Base-by-base conservation (phyloP, 2,888 invertebrate genomes). In the Eurois occulta region DNA sequence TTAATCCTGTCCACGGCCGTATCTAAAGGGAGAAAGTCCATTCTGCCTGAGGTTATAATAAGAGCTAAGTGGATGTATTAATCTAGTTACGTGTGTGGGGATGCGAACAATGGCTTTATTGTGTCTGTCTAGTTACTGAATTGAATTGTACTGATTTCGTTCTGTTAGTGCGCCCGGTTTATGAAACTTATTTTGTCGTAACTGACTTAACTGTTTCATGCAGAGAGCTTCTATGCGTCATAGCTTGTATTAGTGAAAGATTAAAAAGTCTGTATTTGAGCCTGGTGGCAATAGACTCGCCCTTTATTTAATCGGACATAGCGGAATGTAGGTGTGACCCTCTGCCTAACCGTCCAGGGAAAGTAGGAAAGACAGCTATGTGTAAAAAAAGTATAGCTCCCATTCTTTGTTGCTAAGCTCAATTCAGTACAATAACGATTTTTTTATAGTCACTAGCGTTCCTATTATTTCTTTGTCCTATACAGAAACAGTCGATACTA, bases 1-100 rank as follows among this genome's bases (percentile, higher is more conserved):
- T 24, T 73, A 32, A 52, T 52, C 24, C 32, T 24, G 11, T 41
- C 16, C 18, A 6, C 24, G 21, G 10, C 6, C 48, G 70, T n/a
- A 16, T 18, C 21, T 52, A 28, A 24, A 72, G 28, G 48, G 6
- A 35, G 24, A 24, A 32, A 66, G 66, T 6, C 35, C 21, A 5
- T 70, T 43, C n/a, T 70, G 21, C 21, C 10, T 10, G 16, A 35
- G 35, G 16, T 66, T 68, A 48, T 35, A 48, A 43, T 65, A 18
- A 28, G 10, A 65, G 43, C 65, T 65, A 41, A 65, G n/a, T 65
- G 65, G 65, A 43, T 28, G 4, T 65, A 65, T 65, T 65, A 41
- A 65, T 65, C 41, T n/a, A 0, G 65, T 41, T n/a, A 65, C n/a
- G n/a, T n/a, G 41, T 28, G 4, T n/a, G n/a, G n/a, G 65, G 41